phyloP scores from a whole-genome alignment of 2,888 invertebrate genomes.

The Cheilosia urbana region DNA sequence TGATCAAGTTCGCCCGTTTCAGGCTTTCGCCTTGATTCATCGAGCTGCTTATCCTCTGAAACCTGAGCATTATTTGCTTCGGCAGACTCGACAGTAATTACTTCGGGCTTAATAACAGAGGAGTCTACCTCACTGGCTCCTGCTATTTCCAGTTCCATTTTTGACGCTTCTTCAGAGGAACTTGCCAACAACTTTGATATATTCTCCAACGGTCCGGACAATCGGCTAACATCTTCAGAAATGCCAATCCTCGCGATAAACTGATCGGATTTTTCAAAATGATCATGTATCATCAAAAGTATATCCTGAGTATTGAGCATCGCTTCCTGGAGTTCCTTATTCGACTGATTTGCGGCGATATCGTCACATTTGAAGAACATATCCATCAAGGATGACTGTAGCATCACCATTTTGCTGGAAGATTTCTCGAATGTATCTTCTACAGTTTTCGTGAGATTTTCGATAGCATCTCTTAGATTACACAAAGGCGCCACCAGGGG shows the following conservation, averaged over 20 bases:
- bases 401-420: slow-evolving; percentile 79
- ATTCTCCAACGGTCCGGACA: slow-evolving; percentile 39
- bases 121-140: not conserved
- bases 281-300: slow-evolving; percentile 57
- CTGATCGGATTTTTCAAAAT: slow-evolving; percentile 49
- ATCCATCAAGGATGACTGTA: slow-evolving; percentile 81
- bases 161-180: not conserved
- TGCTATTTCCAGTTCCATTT: not conserved
- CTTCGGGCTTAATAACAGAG: slow-evolving; percentile 9
- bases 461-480: slow-evolving; percentile 31
- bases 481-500: slow-evolving; percentile 57
- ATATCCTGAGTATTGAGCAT: slow-evolving; percentile 27
- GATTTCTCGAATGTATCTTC: slow-evolving; percentile 77
- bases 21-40: not conserved
- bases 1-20: not conserved
- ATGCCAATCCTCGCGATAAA: slow-evolving; percentile 46
- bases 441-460: slow-evolving; percentile 31
- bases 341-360: slow-evolving; percentile 9
- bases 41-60: not conserved
- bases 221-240: slow-evolving; percentile 48
- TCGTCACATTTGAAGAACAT: slow-evolving; percentile 80
- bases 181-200: slow-evolving; percentile 15
- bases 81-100: slow-evolving; percentile 26
- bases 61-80: slow-evolving; percentile 1
- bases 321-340: slow-evolving; percentile 26